A percentile compares a stretch with the other conserved stretches of the same genome.
Evolutionary conservation across 2,797 vertebrate species (phyloP).

Genomic region (Uromys caudimaculatus): DNA sequence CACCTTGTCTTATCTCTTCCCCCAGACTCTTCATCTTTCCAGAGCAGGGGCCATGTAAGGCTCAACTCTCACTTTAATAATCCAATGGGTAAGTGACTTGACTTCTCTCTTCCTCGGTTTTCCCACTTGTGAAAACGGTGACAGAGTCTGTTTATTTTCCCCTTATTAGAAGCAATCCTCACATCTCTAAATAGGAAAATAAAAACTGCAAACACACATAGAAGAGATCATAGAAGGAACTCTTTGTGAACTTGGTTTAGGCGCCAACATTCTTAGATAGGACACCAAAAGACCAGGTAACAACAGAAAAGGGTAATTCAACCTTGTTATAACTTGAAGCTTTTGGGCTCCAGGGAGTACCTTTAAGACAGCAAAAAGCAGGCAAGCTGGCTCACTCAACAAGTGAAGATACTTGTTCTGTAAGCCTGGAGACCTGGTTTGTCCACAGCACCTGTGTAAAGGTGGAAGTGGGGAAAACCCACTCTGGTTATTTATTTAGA

Average conservation of each 20-base stretch:
- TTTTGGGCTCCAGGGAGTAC: not conserved
- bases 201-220: not conserved
- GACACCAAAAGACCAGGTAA: not conserved
- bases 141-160: not conserved
- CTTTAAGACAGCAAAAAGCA: not conserved
- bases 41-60: not conserved
- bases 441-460: not conserved
- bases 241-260: not conserved
- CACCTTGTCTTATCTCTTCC: not conserved
- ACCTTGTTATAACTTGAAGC: not conserved
- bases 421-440: not conserved
- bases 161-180: not conserved
- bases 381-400: not conserved
- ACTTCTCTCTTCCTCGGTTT: not conserved
- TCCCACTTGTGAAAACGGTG: not conserved
- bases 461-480: too few relatives aligned
- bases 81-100: not conserved
- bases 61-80: not conserved
- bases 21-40: not conserved
- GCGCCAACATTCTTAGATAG: not conserved
- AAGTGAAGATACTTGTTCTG: not conserved
- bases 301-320: not conserved
- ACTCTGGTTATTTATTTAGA: not conserved
- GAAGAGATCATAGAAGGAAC: conserved; percentile 2
- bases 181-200: not conserved